Evolutionary conservation across 2,888 invertebrate genomes (phyloP).

Genomic region (Deladenus siricidicola): DNA sequence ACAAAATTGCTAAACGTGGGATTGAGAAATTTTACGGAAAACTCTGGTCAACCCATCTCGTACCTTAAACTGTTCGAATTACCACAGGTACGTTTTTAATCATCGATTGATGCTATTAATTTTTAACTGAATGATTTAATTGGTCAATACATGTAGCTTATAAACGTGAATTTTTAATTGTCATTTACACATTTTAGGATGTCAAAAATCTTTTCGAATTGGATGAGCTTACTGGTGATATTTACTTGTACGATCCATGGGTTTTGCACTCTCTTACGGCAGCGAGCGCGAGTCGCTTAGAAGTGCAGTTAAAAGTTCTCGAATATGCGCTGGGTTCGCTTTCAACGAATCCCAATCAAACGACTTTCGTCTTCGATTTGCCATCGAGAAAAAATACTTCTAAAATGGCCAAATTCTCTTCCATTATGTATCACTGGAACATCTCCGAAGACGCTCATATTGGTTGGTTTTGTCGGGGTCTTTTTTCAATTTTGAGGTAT

Average conservation of each 20-base stretch:
- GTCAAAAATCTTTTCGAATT: conserved; percentile 28
- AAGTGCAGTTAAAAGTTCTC: neutral
- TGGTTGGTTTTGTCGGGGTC: neutral
- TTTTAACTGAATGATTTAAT: too few relatives aligned
- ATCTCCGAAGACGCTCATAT: conserved; percentile 9
- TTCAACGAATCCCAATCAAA: neutral
- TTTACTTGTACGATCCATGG: conserved; percentile 26
- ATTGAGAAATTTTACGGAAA: too few relatives aligned
- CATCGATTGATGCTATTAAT: too few relatives aligned
- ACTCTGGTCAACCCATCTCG: too few relatives aligned
- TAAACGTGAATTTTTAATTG: too few relatives aligned
- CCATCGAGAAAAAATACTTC: neutral
- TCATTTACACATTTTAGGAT: too few relatives aligned
- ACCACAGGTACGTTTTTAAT: too few relatives aligned
- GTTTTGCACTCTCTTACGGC: neutral
- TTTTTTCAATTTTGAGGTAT: neutral
- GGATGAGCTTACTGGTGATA: conserved; percentile 31
- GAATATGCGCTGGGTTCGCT: neutral
- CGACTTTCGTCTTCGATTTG: neutral
- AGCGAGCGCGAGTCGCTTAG: neutral
- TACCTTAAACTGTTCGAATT: too few relatives aligned
- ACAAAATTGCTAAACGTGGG: neutral
- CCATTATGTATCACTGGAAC: neutral
- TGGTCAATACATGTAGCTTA: too few relatives aligned
- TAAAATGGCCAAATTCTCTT: neutral